Percentiles rank a stretch among this genome's conserved stretches.
Conservation (phyloP, 2,888 invertebrate species). For the Stenoptilia bipunctidactyla region DNA sequence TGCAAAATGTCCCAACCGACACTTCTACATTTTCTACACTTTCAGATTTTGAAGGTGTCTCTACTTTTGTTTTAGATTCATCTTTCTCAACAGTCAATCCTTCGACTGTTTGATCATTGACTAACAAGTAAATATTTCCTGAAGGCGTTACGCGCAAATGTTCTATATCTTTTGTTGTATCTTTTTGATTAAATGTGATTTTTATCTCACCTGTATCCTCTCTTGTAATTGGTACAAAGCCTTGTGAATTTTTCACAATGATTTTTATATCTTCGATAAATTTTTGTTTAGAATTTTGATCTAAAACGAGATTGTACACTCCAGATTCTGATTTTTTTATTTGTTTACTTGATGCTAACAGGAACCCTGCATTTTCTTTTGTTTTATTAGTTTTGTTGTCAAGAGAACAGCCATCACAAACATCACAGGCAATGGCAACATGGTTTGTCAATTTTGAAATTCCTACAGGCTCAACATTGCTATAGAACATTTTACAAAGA, state of each 20-base stretch:
- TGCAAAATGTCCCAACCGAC: too few species aligned
- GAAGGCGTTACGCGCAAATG: conserved; percentile 30
- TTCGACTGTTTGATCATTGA: conserved; percentile 15
- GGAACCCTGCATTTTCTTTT: too few species aligned
- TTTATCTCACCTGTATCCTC: conserved; percentile 30
- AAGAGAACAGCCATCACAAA: too few species aligned
- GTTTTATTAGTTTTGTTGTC: too few species aligned
- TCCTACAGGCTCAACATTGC: too few species aligned
- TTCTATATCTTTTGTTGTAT: not conserved
- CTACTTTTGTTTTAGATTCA: too few species aligned
- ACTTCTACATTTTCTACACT: too few species aligned
- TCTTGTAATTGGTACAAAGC: conserved; percentile 24
- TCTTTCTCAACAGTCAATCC: too few species aligned
- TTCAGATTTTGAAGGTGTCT: too few species aligned
- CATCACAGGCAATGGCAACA: too few species aligned
- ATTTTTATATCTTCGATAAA: conserved; percentile 32
- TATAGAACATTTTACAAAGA: too few species aligned
- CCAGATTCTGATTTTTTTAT: conserved; percentile 31
- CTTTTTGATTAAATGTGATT: conserved; percentile 18
- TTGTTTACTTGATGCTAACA: not conserved
- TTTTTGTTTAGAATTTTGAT: conserved; percentile 31
- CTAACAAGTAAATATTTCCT: conserved; percentile 32
- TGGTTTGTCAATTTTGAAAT: too few species aligned
- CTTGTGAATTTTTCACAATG: conserved; percentile 24
- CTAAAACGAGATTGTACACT: conserved; percentile 28